Conservation (phyloP, 2,113 vertebrate species). For the Lepisosteus osseus region DNA sequence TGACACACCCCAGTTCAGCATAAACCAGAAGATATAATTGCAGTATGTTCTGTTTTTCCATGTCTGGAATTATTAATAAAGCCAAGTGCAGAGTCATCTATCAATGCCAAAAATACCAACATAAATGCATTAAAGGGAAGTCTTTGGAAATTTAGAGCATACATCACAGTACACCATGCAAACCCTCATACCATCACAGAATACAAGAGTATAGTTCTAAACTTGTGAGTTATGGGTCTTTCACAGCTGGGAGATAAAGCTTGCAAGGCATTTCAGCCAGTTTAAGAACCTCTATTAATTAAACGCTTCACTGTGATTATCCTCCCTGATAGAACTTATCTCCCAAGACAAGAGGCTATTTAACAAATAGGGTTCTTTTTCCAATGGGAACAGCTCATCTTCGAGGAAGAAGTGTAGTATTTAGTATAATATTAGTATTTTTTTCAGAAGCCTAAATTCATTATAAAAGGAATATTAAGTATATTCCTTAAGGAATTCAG, state of each 20-base stretch:
- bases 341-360: neutral
- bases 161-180: neutral
- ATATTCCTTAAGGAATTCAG: too few species aligned
- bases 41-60: too few species aligned
- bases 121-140: neutral
- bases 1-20: too few species aligned
- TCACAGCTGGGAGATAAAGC: slow-evolving; percentile 5
- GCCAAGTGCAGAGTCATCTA: neutral
- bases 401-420: too few species aligned
- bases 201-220: neutral
- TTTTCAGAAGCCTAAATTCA: too few species aligned
- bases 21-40: too few species aligned
- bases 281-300: slow-evolving; percentile 8
- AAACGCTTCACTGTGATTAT: slow-evolving; percentile 6
- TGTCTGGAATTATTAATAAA: too few species aligned
- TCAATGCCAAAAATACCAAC: neutral
- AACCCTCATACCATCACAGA: neutral
- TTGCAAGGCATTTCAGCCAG: neutral
- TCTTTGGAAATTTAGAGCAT: neutral
- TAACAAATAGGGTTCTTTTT: slow-evolving; percentile 3
- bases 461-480: too few species aligned
- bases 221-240: slow-evolving; percentile 7
- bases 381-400: neutral
- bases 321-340: neutral
- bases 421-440: neutral